A percentile compares a stretch with the other conserved stretches of the same genome.
Evolutionary conservation across 2,113 vertebrate genomes (phyloP).

Genomic region (Arvicanthis niloticus): DNA sequence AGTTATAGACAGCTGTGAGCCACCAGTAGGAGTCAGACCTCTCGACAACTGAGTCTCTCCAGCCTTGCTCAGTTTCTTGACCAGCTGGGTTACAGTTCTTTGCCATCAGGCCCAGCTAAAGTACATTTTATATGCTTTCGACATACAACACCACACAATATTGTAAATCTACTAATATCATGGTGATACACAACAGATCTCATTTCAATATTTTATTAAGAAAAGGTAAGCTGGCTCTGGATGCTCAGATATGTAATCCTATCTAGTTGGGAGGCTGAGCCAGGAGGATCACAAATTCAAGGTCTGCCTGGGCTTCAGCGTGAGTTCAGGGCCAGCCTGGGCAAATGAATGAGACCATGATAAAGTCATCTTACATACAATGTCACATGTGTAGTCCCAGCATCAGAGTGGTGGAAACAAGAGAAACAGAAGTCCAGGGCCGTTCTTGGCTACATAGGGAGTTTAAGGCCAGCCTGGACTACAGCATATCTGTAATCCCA

Average conservation of each 20-base stretch:
- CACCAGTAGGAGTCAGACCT: not conserved
- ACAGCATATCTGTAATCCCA: not conserved
- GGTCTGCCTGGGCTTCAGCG: not conserved
- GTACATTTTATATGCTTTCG: not conserved
- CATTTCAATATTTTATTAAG: slow-evolving; percentile 26
- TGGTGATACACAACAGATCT: not conserved
- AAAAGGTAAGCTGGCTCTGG: not conserved
- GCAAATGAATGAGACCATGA: not conserved
- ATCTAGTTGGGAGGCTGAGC: not conserved
- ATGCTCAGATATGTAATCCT: not conserved
- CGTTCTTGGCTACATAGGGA: too few species aligned
- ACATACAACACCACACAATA: not conserved
- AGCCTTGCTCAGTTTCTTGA: not conserved
- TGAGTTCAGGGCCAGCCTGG: not conserved
- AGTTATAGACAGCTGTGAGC: not conserved
- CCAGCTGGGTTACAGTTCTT: not conserved
- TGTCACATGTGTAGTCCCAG: not conserved
- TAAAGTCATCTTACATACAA: too few species aligned
- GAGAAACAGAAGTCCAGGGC: not conserved
- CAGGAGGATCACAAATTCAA: not conserved
- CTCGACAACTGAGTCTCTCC: too few species aligned
- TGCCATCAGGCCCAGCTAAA: not conserved
- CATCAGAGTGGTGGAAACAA: not conserved
- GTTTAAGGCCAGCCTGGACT: not conserved
- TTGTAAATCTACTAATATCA: not conserved